phyloP scores from a whole-genome alignment of 2,797 vertebrate species.

The Crenichthys baileyi region DNA sequence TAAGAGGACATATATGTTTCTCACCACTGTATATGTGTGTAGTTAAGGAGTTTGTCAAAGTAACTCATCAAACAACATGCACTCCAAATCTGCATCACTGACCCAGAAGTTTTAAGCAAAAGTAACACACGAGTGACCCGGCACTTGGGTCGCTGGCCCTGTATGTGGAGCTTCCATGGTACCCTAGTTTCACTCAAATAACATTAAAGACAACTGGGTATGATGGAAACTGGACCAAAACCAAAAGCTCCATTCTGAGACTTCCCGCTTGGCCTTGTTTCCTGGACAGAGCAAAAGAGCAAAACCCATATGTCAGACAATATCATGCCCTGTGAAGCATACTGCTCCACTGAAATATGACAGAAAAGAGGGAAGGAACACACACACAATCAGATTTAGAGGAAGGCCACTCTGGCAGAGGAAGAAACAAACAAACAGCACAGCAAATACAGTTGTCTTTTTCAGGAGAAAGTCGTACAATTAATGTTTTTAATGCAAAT shows the following conservation, averaged over 20 bases:
- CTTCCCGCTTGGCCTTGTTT: constrained; percentile 68
- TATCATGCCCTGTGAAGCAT: constrained; percentile 75
- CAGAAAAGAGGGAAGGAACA: constrained; percentile 33
- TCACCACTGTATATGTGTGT: neutral
- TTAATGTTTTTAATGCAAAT: neutral
- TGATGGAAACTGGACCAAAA: constrained; percentile 60
- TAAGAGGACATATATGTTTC: neutral
- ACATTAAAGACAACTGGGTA: constrained; percentile 61
- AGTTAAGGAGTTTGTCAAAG: constrained; percentile 27
- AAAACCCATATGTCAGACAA: constrained; percentile 81
- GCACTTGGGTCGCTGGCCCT: constrained; percentile 50
- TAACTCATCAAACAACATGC: constrained; percentile 27
- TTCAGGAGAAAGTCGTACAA: constrained; percentile 18
- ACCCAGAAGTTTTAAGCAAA: constrained; percentile 55
- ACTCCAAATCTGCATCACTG: constrained; percentile 33
- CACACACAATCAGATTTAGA: constrained; percentile 62
- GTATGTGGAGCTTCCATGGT: constrained; percentile 46
- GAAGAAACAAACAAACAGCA: constrained; percentile 68
- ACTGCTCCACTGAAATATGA: constrained; percentile 70
- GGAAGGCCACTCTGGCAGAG: constrained; percentile 75
- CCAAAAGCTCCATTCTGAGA: constrained; percentile 59
- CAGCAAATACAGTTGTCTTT: constrained; percentile 47
- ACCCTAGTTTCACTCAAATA: constrained; percentile 61
- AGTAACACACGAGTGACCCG: constrained; percentile 50
- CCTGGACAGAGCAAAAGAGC: constrained; percentile 65